Evolutionary conservation across 35 echinoderm and acorn worm genomes (phyloP).

Genomic region (Amphiura filiformis): DNA sequence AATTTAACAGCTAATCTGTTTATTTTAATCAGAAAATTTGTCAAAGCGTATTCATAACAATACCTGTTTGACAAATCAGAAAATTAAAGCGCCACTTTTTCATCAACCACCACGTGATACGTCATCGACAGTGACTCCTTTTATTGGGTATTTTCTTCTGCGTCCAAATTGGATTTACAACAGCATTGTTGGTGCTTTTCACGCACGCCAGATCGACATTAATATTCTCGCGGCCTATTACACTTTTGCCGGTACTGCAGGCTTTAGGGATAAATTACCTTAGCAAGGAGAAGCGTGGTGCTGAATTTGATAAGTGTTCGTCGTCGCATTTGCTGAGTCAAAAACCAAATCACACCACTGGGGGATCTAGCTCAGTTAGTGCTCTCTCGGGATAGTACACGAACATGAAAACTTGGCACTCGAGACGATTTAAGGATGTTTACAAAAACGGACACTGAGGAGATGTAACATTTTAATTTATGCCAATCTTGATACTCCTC

Average conservation of each 20-base stretch:
- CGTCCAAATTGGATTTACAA: background rate
- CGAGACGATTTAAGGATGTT: background rate
- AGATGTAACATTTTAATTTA: background rate
- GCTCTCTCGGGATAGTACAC: background rate
- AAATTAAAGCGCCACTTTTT: background rate
- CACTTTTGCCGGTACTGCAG: conserved; percentile 8
- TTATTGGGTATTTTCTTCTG: background rate
- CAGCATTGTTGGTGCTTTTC: background rate
- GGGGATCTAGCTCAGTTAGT: background rate
- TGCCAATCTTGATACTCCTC: too few species aligned
- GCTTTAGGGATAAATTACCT: background rate
- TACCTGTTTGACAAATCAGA: background rate
- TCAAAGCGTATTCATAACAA: background rate
- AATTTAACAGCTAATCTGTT: background rate
- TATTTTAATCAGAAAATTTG: background rate
- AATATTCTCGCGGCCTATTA: background rate
- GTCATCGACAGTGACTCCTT: background rate
- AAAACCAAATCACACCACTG: background rate
- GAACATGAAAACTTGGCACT: background rate
- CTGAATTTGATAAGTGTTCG: conserved; percentile 3
- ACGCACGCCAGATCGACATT: background rate
- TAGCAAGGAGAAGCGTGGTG: background rate
- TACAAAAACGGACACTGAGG: background rate
- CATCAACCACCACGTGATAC: too few species aligned
- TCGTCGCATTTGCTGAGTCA: background rate